Base-by-base conservation (phyloP, 2,113 vertebrate genomes). In the Pseudois nayaur region DNA sequence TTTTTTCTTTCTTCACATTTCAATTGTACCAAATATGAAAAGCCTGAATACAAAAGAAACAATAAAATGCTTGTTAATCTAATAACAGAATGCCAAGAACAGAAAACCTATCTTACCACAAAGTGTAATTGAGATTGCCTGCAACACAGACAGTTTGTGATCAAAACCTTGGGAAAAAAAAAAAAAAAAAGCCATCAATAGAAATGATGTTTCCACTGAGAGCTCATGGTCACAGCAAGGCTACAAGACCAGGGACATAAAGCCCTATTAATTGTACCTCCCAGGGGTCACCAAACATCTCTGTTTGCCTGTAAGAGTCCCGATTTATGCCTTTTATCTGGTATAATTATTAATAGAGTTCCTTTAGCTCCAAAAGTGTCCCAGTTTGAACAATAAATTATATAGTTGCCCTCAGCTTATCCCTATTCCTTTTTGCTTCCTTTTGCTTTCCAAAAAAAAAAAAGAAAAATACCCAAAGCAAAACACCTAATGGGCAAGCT, bases 331-430 rank as follows among this genome's bases (percentile, higher is more conserved):
- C 84, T 97, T 97, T 96, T 97, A 96, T 96, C 96, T 17, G 1
- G 21, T 74, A 19, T 97, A 97, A 98, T 98, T 98, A 98, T 98
- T 98, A 97, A 97, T 97, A 98, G 94, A 97, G 71, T 89, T 60
- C 52, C 79, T 94, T 97, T 97, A 93, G 90, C 79, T 93, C 94
- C 57, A 13, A 95, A 95, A 97, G 57, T 97, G 91, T 96, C 94
- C 96, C 91, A 97, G 93, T 97, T 97, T 97, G 87, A 71, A 98
- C 84, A 95, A 97, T 97, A 97, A 97, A 97, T 97, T 97, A 96
- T 31, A 91, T 59, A 89, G 88, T 84, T 97, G 94, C 91, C 79
- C 92, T 94, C 10, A 57, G 57, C 79, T 97, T 94, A 92, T 84
- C 87, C 78, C 27, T 52, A 59, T 40, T 93, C 88, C 74, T 29